Base-by-base conservation (phyloP, 2,113 vertebrate genomes). In the Malurus alboscapulatus region DNA sequence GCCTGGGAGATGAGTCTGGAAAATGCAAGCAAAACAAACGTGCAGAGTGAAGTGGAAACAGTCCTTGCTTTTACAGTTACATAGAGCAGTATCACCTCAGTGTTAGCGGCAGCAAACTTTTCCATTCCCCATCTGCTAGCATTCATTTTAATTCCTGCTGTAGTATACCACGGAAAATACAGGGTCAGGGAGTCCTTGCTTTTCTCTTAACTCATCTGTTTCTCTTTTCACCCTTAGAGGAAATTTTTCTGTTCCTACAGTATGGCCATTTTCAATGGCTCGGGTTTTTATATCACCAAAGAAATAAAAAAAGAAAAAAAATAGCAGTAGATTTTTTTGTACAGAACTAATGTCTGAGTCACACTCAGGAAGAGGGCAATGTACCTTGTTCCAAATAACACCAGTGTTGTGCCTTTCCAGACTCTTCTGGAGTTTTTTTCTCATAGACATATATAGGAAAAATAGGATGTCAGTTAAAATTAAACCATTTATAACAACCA, bases 191-290 rank as follows among this genome's bases (percentile, higher is more conserved):
- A 79, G 44, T 47, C 65, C 44, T 77, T 66, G 38, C 1, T 68
- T 72, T 95, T 86, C 86, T 55, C 77, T 92, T 71, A 90, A 84
- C n/a, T 82, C 24, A n/a, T 79, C 69, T 92, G 29, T 87, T 94
- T 87, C 54, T 63, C 45, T 93, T 92, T 93, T 87, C 29, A 77
- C 7, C 12, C 38, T 1, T 48, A 65, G 20, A 95, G 42, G 48
- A 80, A 92, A 62, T 65, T 32, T 83, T 92, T 91, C 38, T 69
- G 26, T 48, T 92, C 83, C 38, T 92, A 77, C 51, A 58, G 26
- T 21, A 32, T 36, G 34, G 75, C 25, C 58, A 75, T 92, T 88
- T 92, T 83, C 55, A 94, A 40, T 65, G 34, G 29, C 7, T 84
- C 65, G 20, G 17, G 21, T 3, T 58, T 87, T 87, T 82, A 63